Conservation (phyloP, 2,797 vertebrate species). For the Synaphobranchus kaupii region DNA sequence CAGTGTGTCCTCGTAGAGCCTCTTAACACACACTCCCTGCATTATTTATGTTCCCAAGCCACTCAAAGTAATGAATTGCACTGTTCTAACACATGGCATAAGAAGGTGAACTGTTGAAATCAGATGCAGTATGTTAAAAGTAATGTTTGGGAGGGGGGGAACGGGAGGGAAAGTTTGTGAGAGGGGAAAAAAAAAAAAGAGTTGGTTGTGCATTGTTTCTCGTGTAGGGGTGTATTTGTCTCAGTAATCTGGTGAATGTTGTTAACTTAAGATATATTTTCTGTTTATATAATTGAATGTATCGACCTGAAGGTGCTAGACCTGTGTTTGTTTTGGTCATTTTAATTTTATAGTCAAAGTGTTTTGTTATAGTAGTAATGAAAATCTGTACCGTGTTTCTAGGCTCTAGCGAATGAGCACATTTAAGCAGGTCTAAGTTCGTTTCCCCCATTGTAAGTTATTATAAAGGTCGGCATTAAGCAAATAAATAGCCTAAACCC, state of each 20-base stretch:
- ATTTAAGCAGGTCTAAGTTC: not conserved
- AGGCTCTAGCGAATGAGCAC: not conserved
- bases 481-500: not conserved
- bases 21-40: too few relatives aligned
- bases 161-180: not conserved
- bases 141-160: too few relatives aligned
- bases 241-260: not conserved
- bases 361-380: not conserved
- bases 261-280: not conserved
- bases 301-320: not conserved
- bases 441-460: not conserved
- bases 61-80: too few relatives aligned
- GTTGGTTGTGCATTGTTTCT: not conserved
- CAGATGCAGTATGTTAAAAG: too few relatives aligned
- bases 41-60: too few relatives aligned
- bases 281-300: not conserved
- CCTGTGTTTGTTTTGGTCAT: not conserved
- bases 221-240: not conserved
- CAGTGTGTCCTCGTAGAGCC: too few relatives aligned
- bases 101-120: too few relatives aligned
- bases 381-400: not conserved
- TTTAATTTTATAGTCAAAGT: not conserved
- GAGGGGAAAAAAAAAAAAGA: not conserved
- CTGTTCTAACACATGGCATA: too few relatives aligned
- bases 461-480: not conserved